Percentiles rank a stretch among this genome's conserved stretches.
These are phyloP conservation scores for Pteronotus mesoamericanus DNA, from an alignment of 2,797 vertebrate species.

Conservation along the genomic window DNA sequence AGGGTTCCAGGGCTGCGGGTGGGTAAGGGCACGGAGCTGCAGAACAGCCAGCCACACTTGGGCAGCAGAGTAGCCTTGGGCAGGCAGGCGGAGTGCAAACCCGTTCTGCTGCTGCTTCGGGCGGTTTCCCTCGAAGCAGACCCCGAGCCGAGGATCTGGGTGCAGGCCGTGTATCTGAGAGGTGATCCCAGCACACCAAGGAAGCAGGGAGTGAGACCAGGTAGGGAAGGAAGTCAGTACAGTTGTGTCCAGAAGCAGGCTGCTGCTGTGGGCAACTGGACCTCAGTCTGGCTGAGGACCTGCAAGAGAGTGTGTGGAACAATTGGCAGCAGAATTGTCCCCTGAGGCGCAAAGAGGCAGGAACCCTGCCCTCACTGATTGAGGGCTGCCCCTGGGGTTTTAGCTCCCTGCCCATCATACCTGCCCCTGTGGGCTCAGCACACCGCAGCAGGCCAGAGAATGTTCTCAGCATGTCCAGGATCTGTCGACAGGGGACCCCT, in stretches of 20 bases:
- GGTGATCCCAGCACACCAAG: background rate
- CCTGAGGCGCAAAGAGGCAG: background rate
- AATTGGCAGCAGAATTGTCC: background rate
- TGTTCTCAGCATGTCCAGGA: background rate
- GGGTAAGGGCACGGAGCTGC: background rate
- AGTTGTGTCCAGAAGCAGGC: accelerated
- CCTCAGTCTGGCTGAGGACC: background rate
- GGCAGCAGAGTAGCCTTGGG: too few species aligned
- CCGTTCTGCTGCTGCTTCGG: background rate
- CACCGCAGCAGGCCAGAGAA: background rate
- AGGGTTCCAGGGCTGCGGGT: accelerated
- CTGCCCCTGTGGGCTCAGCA: background rate
- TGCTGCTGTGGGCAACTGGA: background rate
- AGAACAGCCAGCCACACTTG: background rate
- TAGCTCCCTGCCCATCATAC: too few species aligned
- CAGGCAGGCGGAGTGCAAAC: background rate
- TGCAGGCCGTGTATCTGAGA: background rate
- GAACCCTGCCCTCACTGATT: background rate
- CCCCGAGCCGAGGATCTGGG: background rate
- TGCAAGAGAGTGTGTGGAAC: accelerated
- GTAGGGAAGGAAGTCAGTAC: background rate
- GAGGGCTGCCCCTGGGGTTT: background rate
- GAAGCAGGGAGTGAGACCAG: background rate
- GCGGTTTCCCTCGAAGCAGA: background rate
- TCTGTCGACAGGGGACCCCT: background rate